phyloP scores from a whole-genome alignment of 2,113 vertebrate species.

The Bujurquina vittata region DNA sequence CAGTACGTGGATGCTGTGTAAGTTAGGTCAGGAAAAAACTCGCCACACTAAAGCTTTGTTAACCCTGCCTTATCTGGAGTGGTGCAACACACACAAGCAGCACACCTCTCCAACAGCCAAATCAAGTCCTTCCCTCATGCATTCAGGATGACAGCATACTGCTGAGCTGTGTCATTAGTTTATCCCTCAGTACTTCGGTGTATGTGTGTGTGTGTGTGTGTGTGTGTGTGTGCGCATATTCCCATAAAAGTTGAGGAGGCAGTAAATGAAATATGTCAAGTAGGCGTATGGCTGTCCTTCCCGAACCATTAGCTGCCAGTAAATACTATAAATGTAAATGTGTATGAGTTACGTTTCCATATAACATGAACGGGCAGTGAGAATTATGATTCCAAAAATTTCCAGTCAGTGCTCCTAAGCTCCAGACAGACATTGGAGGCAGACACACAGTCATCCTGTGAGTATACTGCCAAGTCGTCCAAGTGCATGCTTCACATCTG shows the following conservation, averaged over 20 bases:
- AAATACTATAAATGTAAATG: slow-evolving; percentile 51
- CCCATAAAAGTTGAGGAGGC: slow-evolving; percentile 55
- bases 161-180: slow-evolving; percentile 50
- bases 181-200: slow-evolving; percentile 12
- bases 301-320: slow-evolving; percentile 32
- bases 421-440: slow-evolving; percentile 50
- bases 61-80: slow-evolving; percentile 50
- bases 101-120: background rate
- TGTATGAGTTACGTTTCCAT: slow-evolving; percentile 40
- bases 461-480: slow-evolving; percentile 45
- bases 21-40: slow-evolving; percentile 36
- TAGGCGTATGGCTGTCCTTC: slow-evolving; percentile 17
- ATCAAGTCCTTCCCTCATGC: slow-evolving; percentile 37
- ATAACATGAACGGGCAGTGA: slow-evolving; percentile 39
- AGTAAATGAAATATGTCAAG: slow-evolving; percentile 46
- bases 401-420: slow-evolving; percentile 58
- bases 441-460: slow-evolving; percentile 68
- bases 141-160: slow-evolving; percentile 45
- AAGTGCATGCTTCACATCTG: slow-evolving; percentile 50
- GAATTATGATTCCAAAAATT: slow-evolving; percentile 42
- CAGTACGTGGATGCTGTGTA: slow-evolving; percentile 3
- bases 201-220: background rate
- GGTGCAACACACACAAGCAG: slow-evolving; percentile 23
- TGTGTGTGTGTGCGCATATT: background rate
- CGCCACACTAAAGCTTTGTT: slow-evolving; percentile 17